A percentile compares a stretch with the other conserved stretches of the same genome.
These are phyloP conservation scores for Abscondita cerata DNA, from an alignment of 2,888 invertebrate species.

Conservation along the genomic window DNA sequence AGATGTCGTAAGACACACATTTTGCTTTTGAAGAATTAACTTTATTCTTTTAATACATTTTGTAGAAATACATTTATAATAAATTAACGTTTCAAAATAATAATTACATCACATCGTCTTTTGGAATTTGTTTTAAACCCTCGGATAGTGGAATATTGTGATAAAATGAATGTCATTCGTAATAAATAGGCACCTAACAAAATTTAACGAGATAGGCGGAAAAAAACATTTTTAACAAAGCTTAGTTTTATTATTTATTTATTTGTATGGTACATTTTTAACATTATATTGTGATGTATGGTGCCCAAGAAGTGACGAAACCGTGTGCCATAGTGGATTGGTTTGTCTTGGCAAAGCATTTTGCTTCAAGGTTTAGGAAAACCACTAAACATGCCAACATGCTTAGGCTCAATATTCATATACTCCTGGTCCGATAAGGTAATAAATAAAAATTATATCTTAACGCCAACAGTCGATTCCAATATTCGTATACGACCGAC, in stretches of 20 bases:
- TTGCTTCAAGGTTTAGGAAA: too few relatives aligned
- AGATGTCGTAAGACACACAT: too few relatives aligned
- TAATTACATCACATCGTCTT: conserved; percentile 58
- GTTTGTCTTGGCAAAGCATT: conserved; percentile 8
- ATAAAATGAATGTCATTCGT: conserved; percentile 15
- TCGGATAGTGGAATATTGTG: conserved; percentile 33
- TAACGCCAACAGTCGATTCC: conserved; percentile 80
- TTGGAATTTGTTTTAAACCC: conserved; percentile 31
- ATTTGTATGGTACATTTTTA: too few relatives aligned
- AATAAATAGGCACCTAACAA: conserved; percentile 11
- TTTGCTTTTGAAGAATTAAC: conserved; percentile 29
- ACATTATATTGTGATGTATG: too few relatives aligned
- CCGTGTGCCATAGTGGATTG: too few relatives aligned
- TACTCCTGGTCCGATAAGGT: conserved; percentile 17
- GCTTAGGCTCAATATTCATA: conserved; percentile 23
- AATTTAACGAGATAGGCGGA: conserved; percentile 17
- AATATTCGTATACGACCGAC: conserved; percentile 96
- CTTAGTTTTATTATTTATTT: conserved; percentile 11
- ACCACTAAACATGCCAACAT: neutral
- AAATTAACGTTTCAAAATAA: conserved; percentile 56
- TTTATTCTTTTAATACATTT: conserved; percentile 35
- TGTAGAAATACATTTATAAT: conserved; percentile 52
- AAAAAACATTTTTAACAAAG: conserved; percentile 17
- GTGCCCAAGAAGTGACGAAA: too few relatives aligned
- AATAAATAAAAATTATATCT: conserved; percentile 45